Evolutionary conservation across 1,140 invertebrate genomes (phyloP).

Genomic region (Ruditapes philippinarum): DNA sequence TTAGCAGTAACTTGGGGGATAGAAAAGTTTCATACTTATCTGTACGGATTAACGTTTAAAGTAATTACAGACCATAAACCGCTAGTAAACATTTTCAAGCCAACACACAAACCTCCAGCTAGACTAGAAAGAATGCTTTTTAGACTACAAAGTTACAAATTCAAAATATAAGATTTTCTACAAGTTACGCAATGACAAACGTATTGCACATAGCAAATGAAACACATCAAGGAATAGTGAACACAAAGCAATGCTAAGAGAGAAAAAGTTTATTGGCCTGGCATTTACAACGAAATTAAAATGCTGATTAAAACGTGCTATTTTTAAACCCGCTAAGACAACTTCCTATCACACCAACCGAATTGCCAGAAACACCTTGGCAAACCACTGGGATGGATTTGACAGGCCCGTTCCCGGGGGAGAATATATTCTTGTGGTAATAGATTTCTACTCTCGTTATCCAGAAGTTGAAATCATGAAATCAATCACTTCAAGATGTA

Average conservation of each 20-base stretch:
- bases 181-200: conserved; percentile 20
- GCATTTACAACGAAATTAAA: conserved; percentile 59
- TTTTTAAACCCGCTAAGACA: conserved; percentile 38
- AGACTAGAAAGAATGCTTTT: too few species aligned
- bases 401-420: too few species aligned
- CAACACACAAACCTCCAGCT: too few species aligned
- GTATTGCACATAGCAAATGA: not conserved
- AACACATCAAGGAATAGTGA: conserved; percentile 21
- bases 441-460: conserved; percentile 69
- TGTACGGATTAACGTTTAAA: too few species aligned
- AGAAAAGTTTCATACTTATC: too few species aligned
- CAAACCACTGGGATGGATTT: conserved; percentile 40
- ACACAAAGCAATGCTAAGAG: conserved; percentile 37
- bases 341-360: too few species aligned
- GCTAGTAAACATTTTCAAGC: conserved; percentile 23
- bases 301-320: conserved; percentile 37
- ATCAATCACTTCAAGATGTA: too few species aligned
- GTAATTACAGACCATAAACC: too few species aligned
- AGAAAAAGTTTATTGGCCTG: conserved; percentile 33
- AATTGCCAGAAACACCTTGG: conserved; percentile 65
- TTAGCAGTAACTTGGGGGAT: too few species aligned
- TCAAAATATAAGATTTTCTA: not conserved
- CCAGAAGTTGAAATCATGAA: too few species aligned
- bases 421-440: conserved; percentile 62
- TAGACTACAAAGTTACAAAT: too few species aligned